A percentile compares a stretch with the other conserved stretches of the same genome.
Evolutionary conservation across 2,797 vertebrate species (phyloP).

Genomic region (Leptatherina wallacei): DNA sequence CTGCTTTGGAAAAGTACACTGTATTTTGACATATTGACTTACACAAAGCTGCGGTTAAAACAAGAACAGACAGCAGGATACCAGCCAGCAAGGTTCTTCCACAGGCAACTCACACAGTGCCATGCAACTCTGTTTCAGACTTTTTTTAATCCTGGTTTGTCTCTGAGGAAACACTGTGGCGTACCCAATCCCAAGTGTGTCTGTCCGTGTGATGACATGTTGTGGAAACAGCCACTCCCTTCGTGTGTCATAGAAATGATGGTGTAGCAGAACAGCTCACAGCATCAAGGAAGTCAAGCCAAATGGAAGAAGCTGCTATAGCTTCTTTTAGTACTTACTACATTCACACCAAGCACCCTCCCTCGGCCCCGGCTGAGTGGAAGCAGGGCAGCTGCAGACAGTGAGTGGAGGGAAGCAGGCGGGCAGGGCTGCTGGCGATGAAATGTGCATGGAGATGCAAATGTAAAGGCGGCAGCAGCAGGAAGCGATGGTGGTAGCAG

Average conservation of each 20-base stretch:
- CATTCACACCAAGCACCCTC: slow-evolving; percentile 56
- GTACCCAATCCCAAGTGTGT: slow-evolving; percentile 33
- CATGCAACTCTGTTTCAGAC: slow-evolving; percentile 39
- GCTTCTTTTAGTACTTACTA: slow-evolving; percentile 35
- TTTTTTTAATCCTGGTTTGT: slow-evolving; percentile 10
- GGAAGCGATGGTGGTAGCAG: slow-evolving; percentile 69
- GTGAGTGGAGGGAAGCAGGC: slow-evolving; percentile 57
- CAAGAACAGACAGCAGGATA: slow-evolving; percentile 65
- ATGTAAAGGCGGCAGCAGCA: slow-evolving; percentile 79
- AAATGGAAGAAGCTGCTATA: slow-evolving; percentile 61
- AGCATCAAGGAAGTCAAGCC: slow-evolving; percentile 32
- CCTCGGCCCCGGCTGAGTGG: slow-evolving; percentile 31
- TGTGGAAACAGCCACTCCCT: slow-evolving; percentile 44
- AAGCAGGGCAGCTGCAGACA: slow-evolving; percentile 59
- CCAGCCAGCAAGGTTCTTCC: slow-evolving; percentile 59
- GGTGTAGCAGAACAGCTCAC: slow-evolving; percentile 34
- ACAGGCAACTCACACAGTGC: slow-evolving; percentile 40
- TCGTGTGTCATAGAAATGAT: slow-evolving; percentile 28
- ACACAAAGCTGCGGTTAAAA: slow-evolving; percentile 46
- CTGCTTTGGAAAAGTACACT: slow-evolving; percentile 45
- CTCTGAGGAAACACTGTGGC: slow-evolving; percentile 57
- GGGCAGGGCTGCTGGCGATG: slow-evolving; percentile 62
- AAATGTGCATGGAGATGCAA: slow-evolving; percentile 74
- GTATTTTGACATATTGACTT: slow-evolving; percentile 57
- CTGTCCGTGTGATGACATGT: slow-evolving; percentile 12